A percentile compares a stretch with the other conserved stretches of the same genome.
Conservation (phyloP, 37 sponge, comb jelly and placozoan genomes). For the Axinella damicornis region DNA sequence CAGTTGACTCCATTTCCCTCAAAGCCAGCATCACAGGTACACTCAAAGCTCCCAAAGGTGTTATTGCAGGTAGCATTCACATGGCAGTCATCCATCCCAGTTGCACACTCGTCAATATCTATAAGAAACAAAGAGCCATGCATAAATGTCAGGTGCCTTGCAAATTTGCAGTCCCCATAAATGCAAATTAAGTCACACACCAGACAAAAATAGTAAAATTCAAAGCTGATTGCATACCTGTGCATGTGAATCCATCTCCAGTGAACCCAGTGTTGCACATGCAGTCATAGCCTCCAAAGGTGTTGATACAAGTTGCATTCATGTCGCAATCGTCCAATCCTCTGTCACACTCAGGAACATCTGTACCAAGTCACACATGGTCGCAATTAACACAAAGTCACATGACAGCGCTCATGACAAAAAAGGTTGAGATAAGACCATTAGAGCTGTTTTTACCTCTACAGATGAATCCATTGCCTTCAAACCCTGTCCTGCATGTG, state of each 20-base stretch:
- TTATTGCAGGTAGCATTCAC: constrained; percentile 40
- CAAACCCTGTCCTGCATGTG: constrained; percentile 45
- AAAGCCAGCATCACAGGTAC: constrained; percentile 19
- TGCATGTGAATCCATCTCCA: constrained; percentile 32
- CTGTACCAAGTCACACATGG: background rate
- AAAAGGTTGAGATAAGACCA: background rate
- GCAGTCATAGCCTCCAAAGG: constrained; percentile 27
- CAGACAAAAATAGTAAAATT: background rate
- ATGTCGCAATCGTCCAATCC: background rate
- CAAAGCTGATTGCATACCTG: constrained; percentile 1
- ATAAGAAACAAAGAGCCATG: background rate
- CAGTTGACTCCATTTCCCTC: background rate
- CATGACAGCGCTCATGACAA: background rate
- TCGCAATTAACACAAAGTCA: no score
- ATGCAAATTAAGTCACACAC: background rate
- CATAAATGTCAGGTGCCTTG: no score
- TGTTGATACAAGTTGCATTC: constrained; percentile 16
- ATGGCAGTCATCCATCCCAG: constrained; percentile 1
- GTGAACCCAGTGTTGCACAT: constrained; percentile 24
- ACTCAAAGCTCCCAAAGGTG: constrained; percentile 20
- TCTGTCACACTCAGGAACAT: constrained; percentile 4
- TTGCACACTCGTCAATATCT: constrained; percentile 32
- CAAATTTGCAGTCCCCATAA: no score
- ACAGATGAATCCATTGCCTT: background rate
- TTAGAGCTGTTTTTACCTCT: no score